phyloP scores from a whole-genome alignment of 2,888 invertebrate species.

The Caenorhabditis macrosperma region DNA sequence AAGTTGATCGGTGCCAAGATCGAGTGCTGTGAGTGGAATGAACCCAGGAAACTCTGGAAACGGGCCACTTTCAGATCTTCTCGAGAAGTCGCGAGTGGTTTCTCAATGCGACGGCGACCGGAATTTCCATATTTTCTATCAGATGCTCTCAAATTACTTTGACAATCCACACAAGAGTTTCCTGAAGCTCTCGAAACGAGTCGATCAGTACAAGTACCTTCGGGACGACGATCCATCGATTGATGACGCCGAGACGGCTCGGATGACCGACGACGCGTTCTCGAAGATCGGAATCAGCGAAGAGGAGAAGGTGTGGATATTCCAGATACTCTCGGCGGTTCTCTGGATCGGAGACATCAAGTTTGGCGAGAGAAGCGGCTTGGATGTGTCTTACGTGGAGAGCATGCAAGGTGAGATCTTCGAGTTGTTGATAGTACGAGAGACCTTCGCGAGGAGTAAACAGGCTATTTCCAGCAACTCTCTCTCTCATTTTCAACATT shows the following conservation, averaged over 20 bases:
- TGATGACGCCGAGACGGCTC: conserved; percentile 45
- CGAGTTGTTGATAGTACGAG: background rate
- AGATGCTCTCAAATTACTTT: conserved; percentile 81
- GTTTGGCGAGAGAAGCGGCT: conserved; percentile 76
- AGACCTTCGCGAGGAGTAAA: too few species aligned
- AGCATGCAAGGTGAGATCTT: conserved; percentile 66
- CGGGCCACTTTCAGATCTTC: conserved; percentile 71
- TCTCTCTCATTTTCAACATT: background rate
- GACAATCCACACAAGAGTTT: conserved; percentile 60
- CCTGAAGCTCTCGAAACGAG: conserved; percentile 46
- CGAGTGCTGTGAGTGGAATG: conserved; percentile 75
- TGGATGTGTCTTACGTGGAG: conserved; percentile 76
- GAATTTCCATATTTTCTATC: conserved; percentile 86
- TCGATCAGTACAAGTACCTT: conserved; percentile 42
- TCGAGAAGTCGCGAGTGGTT: conserved; percentile 84
- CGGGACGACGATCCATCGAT: conserved; percentile 39
- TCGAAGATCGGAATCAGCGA: conserved; percentile 67
- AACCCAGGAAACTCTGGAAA: background rate
- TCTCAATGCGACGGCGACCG: conserved; percentile 84
- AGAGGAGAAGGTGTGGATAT: conserved; percentile 68
- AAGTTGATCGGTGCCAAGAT: conserved; percentile 74
- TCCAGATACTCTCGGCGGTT: conserved; percentile 73
- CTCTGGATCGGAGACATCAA: conserved; percentile 77
- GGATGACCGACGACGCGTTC: conserved; percentile 64
- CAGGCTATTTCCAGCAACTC: too few species aligned